Evolutionary conservation across 2,888 invertebrate species (phyloP).

Genomic region (Neoaliturus tenellus): DNA sequence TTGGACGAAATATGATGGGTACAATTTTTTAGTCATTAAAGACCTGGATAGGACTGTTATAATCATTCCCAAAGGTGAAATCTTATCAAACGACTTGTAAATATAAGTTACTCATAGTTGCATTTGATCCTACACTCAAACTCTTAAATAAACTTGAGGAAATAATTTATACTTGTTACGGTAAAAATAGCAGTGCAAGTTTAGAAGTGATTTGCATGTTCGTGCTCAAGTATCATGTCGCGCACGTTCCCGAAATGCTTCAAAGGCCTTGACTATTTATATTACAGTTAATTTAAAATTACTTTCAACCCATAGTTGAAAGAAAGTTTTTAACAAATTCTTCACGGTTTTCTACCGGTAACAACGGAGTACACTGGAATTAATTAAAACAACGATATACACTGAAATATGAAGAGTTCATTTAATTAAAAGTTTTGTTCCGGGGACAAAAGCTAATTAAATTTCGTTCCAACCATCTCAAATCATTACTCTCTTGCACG

Average conservation of each 20-base stretch:
- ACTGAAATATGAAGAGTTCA: constrained; percentile 35
- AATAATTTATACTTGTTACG: not conserved
- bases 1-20: too few relatives aligned
- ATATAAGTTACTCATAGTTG: too few relatives aligned
- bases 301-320: too few relatives aligned
- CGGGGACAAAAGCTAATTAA: constrained; percentile 33
- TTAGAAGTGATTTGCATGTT: not conserved
- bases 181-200: not conserved
- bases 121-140: too few relatives aligned
- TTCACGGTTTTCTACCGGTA: not conserved
- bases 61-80: too few relatives aligned
- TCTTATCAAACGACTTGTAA: too few relatives aligned
- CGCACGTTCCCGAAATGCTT: not conserved
- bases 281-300: too few relatives aligned
- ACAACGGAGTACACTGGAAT: not conserved
- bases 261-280: too few relatives aligned
- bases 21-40: too few relatives aligned
- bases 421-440: constrained; percentile 33
- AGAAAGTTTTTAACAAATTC: not conserved
- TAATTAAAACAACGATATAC: constrained; percentile 24
- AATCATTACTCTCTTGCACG: not conserved
- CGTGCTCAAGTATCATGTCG: not conserved
- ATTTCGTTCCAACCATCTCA: constrained; percentile 21
- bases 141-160: too few relatives aligned
- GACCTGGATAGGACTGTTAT: too few relatives aligned